phyloP scores from a whole-genome alignment of 2,113 vertebrate species.

The Istiophorus platypterus region DNA sequence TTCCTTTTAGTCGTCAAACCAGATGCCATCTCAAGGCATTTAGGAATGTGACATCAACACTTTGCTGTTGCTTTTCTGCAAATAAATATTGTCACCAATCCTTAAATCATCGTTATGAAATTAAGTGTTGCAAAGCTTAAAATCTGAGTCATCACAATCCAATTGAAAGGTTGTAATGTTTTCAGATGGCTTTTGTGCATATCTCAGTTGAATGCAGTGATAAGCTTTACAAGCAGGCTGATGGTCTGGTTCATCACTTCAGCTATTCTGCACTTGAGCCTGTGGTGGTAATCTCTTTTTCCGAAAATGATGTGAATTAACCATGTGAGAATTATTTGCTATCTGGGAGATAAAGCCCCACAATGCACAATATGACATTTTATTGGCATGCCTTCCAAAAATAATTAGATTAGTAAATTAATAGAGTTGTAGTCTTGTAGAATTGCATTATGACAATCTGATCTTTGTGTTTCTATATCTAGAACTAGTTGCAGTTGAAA shows the following conservation, averaged over 20 bases:
- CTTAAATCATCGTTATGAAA: background rate
- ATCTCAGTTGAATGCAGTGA: background rate
- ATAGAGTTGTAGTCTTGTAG: background rate
- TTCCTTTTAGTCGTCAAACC: background rate
- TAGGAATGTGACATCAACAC: background rate
- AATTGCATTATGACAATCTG: background rate
- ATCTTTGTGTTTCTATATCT: background rate
- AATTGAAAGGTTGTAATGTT: background rate
- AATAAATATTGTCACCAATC: background rate
- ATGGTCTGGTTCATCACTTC: background rate
- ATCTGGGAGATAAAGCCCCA: background rate
- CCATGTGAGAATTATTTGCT: no score
- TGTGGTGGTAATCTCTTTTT: background rate
- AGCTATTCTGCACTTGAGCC: background rate
- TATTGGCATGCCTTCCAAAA: background rate
- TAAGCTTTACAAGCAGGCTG: background rate
- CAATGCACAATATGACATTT: background rate
- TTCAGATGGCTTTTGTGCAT: background rate
- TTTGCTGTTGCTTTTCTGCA: background rate
- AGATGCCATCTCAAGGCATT: background rate
- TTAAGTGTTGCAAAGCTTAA: background rate
- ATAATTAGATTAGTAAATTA: background rate
- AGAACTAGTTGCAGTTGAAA: background rate
- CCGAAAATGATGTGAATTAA: background rate
- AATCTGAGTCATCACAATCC: background rate